phyloP scores from a whole-genome alignment of 2,113 vertebrate species.

The Meleagris gallopavo region DNA sequence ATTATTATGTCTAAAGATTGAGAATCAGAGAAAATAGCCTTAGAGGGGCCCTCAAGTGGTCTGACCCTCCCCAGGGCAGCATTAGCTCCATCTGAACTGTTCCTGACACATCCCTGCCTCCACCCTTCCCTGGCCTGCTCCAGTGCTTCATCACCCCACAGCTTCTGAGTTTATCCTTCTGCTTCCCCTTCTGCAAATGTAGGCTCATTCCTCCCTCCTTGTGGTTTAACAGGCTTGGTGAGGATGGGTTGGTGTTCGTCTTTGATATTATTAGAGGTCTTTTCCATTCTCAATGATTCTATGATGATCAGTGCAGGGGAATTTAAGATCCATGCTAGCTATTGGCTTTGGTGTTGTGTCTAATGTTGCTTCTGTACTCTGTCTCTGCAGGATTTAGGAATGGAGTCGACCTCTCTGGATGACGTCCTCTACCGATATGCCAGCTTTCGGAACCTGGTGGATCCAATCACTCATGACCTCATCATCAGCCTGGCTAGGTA shows the following conservation, averaged over 20 bases:
- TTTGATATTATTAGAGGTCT: not conserved
- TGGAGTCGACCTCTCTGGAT: slow-evolving; percentile 98
- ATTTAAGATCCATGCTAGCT: fast-evolving
- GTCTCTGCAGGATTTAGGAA: slow-evolving; percentile 91
- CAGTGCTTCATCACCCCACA: not conserved
- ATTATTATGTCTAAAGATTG: not conserved
- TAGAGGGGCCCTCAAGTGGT: not conserved
- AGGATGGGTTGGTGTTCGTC: too few species aligned
- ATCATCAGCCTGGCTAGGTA: slow-evolving; percentile 97
- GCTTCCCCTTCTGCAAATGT: not conserved
- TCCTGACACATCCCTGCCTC: not conserved
- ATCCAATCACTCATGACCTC: slow-evolving; percentile 97
- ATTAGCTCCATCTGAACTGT: not conserved
- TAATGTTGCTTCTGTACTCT: slow-evolving; percentile 23
- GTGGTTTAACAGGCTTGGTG: too few species aligned
- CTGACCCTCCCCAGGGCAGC: not conserved
- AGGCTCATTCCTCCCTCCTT: not conserved
- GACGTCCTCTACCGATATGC: slow-evolving; percentile 96
- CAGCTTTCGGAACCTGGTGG: slow-evolving; percentile 98
- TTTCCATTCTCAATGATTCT: not conserved
- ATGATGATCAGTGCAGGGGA: not conserved
- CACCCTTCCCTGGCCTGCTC: not conserved
- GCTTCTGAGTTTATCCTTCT: not conserved
- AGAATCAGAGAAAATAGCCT: not conserved
- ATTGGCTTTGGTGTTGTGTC: not conserved